Conservation (phyloP, 2,888 invertebrate genomes). For the Troides aeacus region DNA sequence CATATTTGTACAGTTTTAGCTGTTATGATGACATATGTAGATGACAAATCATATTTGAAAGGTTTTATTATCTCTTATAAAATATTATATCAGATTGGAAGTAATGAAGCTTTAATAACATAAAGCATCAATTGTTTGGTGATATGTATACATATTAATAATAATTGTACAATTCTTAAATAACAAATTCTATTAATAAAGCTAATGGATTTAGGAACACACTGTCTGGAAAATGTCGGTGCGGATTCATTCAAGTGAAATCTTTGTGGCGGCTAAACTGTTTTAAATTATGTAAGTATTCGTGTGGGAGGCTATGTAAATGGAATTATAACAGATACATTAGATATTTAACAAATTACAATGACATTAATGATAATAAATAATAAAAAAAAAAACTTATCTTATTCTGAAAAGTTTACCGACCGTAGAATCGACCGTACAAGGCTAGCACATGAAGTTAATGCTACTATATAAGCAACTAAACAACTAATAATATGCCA, state of each 20-base stretch:
- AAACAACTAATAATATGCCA: too few relatives aligned
- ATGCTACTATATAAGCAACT: too few relatives aligned
- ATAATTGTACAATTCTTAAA: not conserved
- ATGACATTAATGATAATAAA: too few relatives aligned
- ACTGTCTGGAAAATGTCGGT: constrained; percentile 28
- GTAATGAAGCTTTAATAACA: not conserved
- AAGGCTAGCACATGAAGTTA: too few relatives aligned
- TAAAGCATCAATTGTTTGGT: not conserved
- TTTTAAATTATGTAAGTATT: constrained; percentile 8
- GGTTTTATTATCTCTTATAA: too few relatives aligned
- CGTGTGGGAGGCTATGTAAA: constrained; percentile 4
- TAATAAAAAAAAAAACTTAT: too few relatives aligned
- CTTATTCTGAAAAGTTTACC: too few relatives aligned
- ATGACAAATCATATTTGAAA: too few relatives aligned
- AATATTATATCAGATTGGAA: not conserved
- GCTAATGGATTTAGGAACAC: constrained; percentile 17
- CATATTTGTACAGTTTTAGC: too few relatives aligned
- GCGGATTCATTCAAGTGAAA: constrained; percentile 21
- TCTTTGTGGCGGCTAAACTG: constrained; percentile 22
- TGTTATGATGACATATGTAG: too few relatives aligned
- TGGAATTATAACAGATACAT: not conserved
- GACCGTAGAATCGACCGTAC: too few relatives aligned
- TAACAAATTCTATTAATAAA: constrained; percentile 4
- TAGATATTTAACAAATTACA: not conserved
- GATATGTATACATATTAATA: not conserved